Conservation (phyloP, 2,888 invertebrate genomes). For the Augochlorella aurata region DNA sequence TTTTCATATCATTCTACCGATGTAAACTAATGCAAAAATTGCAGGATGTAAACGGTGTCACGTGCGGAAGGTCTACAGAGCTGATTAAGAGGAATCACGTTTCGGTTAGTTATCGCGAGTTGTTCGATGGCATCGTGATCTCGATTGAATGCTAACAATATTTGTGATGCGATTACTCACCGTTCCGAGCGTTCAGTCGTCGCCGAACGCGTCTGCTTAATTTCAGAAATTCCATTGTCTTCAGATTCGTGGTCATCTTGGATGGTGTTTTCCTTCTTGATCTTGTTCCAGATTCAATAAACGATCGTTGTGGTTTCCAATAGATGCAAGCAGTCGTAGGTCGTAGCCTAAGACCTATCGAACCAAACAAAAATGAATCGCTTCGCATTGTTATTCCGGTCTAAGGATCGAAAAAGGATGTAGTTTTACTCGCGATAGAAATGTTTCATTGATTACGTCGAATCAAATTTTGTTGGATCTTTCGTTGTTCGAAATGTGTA, state of each 20-base stretch:
- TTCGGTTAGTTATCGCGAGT: constrained; percentile 33
- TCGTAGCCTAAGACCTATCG: background rate
- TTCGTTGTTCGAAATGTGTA: no score
- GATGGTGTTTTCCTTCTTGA: background rate
- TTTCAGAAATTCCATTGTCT: constrained; percentile 69
- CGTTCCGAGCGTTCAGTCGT: constrained; percentile 68
- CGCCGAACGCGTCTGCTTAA: constrained; percentile 68
- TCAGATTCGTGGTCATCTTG: constrained; percentile 67
- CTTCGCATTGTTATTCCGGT: background rate
- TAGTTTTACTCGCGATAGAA: no score
- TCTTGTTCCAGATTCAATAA: background rate
- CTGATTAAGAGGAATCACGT: constrained; percentile 39
- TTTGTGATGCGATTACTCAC: constrained; percentile 59
- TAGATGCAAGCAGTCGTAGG: background rate
- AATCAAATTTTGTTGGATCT: no score
- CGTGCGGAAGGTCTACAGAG: constrained; percentile 22
- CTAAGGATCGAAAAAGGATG: background rate
- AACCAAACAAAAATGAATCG: background rate
- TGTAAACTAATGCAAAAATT: background rate
- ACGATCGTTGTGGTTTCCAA: background rate
- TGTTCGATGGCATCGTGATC: constrained; percentile 27
- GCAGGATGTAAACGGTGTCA: constrained; percentile 27
- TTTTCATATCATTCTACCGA: background rate
- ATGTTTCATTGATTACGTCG: no score
- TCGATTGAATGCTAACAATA: constrained; percentile 23